phyloP scores from a whole-genome alignment of 2,888 invertebrate genomes.

The Cataglyphis rosenhaueri region DNA sequence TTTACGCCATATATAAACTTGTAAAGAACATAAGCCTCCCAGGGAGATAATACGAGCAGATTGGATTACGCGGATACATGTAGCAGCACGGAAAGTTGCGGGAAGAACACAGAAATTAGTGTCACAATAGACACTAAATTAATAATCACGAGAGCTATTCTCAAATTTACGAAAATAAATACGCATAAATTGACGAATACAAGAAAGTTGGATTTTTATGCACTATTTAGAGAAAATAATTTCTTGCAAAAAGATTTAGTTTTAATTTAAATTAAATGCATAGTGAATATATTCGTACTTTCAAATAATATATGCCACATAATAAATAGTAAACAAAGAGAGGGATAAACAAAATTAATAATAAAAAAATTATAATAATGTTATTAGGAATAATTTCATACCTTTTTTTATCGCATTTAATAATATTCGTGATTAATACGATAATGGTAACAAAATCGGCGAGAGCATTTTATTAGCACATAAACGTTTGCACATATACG shows the following conservation, averaged over 20 bases:
- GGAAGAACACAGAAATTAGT: conserved; percentile 3
- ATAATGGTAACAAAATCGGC: background rate
- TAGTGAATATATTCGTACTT: background rate
- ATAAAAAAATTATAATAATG: background rate
- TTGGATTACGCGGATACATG: background rate
- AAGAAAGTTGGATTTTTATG: background rate
- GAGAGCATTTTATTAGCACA: background rate
- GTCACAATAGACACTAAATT: conserved; percentile 13
- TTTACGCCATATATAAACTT: background rate
- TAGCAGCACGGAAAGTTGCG: background rate
- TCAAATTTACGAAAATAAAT: background rate
- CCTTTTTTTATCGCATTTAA: background rate
- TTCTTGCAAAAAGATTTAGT: background rate
- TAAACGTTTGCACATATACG: background rate
- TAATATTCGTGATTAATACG: background rate
- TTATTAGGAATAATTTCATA: background rate
- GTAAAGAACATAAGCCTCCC: background rate
- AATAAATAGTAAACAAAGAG: background rate
- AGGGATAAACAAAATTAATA: background rate
- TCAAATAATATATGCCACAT: background rate
- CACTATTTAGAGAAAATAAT: background rate
- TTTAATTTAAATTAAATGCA: background rate
- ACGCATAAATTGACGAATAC: background rate
- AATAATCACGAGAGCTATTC: background rate
- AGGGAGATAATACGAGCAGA: background rate